Base-by-base conservation (phyloP, 2,888 invertebrate genomes). In the Drosophila kuntzei region DNA sequence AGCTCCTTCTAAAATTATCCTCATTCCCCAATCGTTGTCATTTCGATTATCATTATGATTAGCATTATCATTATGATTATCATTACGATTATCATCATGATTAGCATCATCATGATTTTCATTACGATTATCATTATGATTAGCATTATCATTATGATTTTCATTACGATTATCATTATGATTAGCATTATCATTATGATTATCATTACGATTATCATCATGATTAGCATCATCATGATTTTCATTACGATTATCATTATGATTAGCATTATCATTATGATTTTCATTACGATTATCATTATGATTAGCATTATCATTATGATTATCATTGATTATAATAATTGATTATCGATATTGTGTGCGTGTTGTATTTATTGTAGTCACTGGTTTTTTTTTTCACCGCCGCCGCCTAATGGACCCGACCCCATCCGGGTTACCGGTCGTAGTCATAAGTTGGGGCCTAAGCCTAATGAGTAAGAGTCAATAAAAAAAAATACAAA, bases 371-470 rank as follows among this genome's bases (percentile, higher is more conserved):
- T 83, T 83, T 83, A 86, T 76, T 76, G 62, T 75, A 75, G 74
- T 75, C 71, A 76, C 74, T 67, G 76, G 74, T 65, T 73, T 73
- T 59, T 57, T 63, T 65, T 57, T 16, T 43, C 22, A 32, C 27
- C 37, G 37, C 44, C 47, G 55, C 43, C 55, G 62, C 55, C 57
- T 47, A 55, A 47, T 18, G 34, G 36, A 57, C 46, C 41, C 20
- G 36, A 44, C 18, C 22, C 54, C 14, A 34, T 29, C 11, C 43
- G 67, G 54, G 44, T 41, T 14, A 5, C 14, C 50, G 76, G 49
- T 68, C 59, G 62, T 79, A 81, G 80, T 84, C 79, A 79, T 81
- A 84, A 84, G 84, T 79, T 71, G 74, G 79, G 85, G 65, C 62
- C 62, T 69, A 79, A 71, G 71, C 79, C 76, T 84, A 80, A 70